Base-by-base conservation (phyloP, 1,140 invertebrate species). In the Wiebesia pumilae region DNA sequence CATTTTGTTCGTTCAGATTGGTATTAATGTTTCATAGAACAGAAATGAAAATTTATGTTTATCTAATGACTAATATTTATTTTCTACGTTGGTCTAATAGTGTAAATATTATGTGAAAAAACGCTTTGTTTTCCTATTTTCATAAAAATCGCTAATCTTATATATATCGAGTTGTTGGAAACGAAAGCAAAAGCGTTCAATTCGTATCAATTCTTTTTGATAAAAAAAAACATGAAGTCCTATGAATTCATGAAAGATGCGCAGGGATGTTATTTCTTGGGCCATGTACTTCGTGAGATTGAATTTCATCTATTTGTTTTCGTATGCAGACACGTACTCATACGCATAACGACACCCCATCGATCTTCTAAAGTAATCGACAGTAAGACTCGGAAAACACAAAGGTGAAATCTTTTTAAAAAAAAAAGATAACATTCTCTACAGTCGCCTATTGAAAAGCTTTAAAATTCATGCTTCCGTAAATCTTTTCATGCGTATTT, bases 351-450 rank as follows among this genome's bases (percentile, higher is more conserved):
- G 77, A 35, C 30, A 33, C 40, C 16, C 27, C 51, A 75, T 83
- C 81, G 33, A 83, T 83, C 81, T 75, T 73, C 75, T 40, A 43
- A 40, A 83, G 81, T 83, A 83, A 83, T 75, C 69, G 81, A 75
- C 81, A 38, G 24, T 58, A 71, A 71, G 67, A 71, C 43, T 51
- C 30, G 58, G 27, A 19, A 30, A 80, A 69, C 14, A 38, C 24
- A 69, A 67, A 43, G 30, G 65, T 14, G 80, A 69, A 81, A 67
- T 65, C 54, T 80, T 40, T 65, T 80, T 43, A 27, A 12, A 47
- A 27, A 81, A 81, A 81, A 80, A 80, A 38, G 51, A 79, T n/a
- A 77, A 43, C 38, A 51, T 77, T 30, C 24, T 47, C 16, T 19
- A 24, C 19, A 30, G 69, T 73, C 69, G 21, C 21, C 73, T 47